These are phyloP conservation scores for Drosophila greeni DNA, from an alignment of 2,888 invertebrate genomes.

Conservation along the genomic window DNA sequence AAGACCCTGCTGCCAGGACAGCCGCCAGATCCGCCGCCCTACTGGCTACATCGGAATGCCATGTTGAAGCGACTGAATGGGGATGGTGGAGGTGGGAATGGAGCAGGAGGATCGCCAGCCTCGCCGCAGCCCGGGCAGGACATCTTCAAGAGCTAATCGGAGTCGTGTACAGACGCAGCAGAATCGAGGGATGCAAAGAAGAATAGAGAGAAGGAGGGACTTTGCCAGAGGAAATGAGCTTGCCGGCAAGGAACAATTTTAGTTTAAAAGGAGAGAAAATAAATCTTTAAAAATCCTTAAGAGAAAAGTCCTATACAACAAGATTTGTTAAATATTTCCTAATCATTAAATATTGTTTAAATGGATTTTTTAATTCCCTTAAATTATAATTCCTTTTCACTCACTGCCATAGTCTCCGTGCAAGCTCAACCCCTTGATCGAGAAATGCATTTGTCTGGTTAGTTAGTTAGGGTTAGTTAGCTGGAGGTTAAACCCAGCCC, in stretches of 20 bases:
- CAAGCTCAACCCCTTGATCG: slow-evolving; percentile 33
- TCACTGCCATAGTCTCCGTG: slow-evolving; percentile 12
- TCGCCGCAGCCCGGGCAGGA: slow-evolving; percentile 75
- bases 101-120: slow-evolving; percentile 38
- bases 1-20: slow-evolving; percentile 79
- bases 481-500: slow-evolving; percentile 44
- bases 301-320: no score
- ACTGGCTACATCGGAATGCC: slow-evolving; percentile 79
- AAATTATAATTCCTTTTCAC: not conserved
- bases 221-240: slow-evolving; percentile 25
- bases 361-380: no score
- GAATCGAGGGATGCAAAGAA: slow-evolving; percentile 6
- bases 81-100: slow-evolving; percentile 53
- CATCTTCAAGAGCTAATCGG: slow-evolving; percentile 81
- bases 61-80: slow-evolving; percentile 79
- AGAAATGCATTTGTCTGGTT: slow-evolving; percentile 44
- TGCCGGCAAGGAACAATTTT: slow-evolving; percentile 28
- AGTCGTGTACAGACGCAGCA: slow-evolving; percentile 58
- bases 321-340: not conserved
- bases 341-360: no score
- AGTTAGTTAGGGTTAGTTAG: slow-evolving; percentile 61
- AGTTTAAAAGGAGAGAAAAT: not conserved
- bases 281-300: not conserved
- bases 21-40: slow-evolving; percentile 78
- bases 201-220: not conserved